Base-by-base conservation (phyloP, 2,113 vertebrate species). In the Synchiropus splendidus region DNA sequence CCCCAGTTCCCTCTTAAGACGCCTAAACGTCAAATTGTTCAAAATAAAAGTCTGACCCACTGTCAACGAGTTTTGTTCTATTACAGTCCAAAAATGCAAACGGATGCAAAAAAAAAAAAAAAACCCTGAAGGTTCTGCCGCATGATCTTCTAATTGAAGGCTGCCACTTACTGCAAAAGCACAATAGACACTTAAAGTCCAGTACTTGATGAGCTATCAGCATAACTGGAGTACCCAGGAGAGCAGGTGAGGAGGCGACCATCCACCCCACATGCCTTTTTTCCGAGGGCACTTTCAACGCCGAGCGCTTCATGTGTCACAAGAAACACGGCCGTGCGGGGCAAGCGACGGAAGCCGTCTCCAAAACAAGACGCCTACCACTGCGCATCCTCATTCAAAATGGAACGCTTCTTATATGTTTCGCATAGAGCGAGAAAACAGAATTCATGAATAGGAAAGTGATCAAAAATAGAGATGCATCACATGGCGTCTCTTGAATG, bases 391-490 rank as follows among this genome's bases (percentile, higher is more conserved):
- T 68, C 42, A 31, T 58, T 67, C 58, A 53, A 63, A 65, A 61
- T 60, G 43, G 41, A 70, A 39, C 33, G 44, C 48, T 51, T 61
- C 39, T 68, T 50, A 45, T 45, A 42, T 56, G 51, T 62, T 62
- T 42, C 54, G 54, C 71, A 65, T 46, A 54, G 64, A 64, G 47
- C 49, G 57, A 45, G 48, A 67, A 73, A 70, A 59, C 62, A 18
- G 61, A 71, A 73, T 69, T 54, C 71, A 67, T 78, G 61, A 72
- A 73, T 60, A 61, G 44, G 42, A 66, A 73, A 79, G 62, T 42
- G 51, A 74, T 73, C 73, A 68, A 81, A 79, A 78, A 79, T 70
- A 81, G 71, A 69, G 43, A 61, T 67, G 51, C 44, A 42, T 70
- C 67, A 70, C 49, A 61, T 55, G 72, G 59, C 49, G 57, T 77